Evolutionary conservation across 2,888 invertebrate genomes (phyloP).

Genomic region (Pollenia angustigena): DNA sequence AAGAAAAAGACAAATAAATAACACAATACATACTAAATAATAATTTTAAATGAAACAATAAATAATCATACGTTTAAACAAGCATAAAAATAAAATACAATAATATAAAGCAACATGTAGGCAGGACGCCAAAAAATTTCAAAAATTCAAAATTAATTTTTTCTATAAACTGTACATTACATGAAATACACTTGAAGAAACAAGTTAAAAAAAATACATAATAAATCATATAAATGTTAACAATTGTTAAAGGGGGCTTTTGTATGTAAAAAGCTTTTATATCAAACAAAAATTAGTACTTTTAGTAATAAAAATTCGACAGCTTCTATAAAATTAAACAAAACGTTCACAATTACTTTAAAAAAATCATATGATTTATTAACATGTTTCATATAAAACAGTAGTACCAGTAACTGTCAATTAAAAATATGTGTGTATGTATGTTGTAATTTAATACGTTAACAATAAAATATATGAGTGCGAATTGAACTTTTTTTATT

Average conservation of each 20-base stretch:
- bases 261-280: too few relatives aligned
- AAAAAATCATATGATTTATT: conserved; percentile 11
- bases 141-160: conserved; percentile 11
- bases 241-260: too few relatives aligned
- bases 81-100: not conserved
- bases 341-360: not conserved
- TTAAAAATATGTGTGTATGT: conserved; percentile 10
- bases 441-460: not conserved
- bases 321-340: not conserved
- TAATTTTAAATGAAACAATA: conserved; percentile 10
- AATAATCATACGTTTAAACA: not conserved
- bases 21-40: conserved; percentile 9
- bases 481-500: conserved; percentile 11
- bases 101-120: conserved; percentile 51
- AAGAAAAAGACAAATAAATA: conserved; percentile 30
- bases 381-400: not conserved
- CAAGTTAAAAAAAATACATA: not conserved
- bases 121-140: conserved; percentile 63
- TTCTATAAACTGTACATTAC: conserved; percentile 8
- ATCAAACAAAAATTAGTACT: too few relatives aligned
- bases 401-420: conserved; percentile 52
- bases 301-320: not conserved
- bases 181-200: conserved; percentile 38
- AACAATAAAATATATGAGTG: conserved; percentile 41
- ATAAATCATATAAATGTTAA: not conserved